Evolutionary conservation across 2,888 invertebrate species (phyloP), one percentile per base, ranked within the genome.

Genomic region (Sesamia inferens): DNA sequence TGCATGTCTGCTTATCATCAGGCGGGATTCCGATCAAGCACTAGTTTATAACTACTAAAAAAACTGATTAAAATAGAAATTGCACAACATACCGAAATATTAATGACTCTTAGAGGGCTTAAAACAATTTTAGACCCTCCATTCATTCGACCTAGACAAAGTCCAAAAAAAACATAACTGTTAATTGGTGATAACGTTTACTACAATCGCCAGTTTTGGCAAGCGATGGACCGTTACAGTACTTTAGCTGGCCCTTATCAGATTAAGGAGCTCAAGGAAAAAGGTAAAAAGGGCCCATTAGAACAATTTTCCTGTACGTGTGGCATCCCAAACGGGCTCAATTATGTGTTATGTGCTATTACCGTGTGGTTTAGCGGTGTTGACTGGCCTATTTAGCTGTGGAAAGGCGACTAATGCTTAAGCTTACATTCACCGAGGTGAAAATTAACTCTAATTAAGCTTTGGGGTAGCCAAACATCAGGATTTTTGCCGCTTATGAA

Each of bases 251-350:
- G 44, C 75, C 71, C 74, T 85, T 86, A 84, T 85, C 86, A 79
- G 74, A 76, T 86, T 77, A 84, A 79, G 82, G 76, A 64, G 69
- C 73, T 78, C 58, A 59, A 81, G 64, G 70, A 85, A 78, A 84
- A 82, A 84, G 66, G 73, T 75, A 71, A 84, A 71, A 84, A 69
- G 64, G 69, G 58, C 55, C 71, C 71, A 86, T 85, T 86, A 85
- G 76, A 79, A 76, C 68, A 72, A 84, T 84, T 82, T 86, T 81
- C 84, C 71, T 31, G 78, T 81, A 75, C 82, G 84, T 78, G 76
- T 44, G 22, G 57, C 66, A 42, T 59, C 67, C 79, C 65, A 74
- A 86, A 84, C 66, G 67, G 73, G 59, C 14, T 77, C 86, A 74
- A 86, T 85, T 86, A 81, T 57, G 55, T 44, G 24, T 55, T 67